phyloP scores from a whole-genome alignment of 2,113 vertebrate species.

The Typhlomys cinereus region DNA sequence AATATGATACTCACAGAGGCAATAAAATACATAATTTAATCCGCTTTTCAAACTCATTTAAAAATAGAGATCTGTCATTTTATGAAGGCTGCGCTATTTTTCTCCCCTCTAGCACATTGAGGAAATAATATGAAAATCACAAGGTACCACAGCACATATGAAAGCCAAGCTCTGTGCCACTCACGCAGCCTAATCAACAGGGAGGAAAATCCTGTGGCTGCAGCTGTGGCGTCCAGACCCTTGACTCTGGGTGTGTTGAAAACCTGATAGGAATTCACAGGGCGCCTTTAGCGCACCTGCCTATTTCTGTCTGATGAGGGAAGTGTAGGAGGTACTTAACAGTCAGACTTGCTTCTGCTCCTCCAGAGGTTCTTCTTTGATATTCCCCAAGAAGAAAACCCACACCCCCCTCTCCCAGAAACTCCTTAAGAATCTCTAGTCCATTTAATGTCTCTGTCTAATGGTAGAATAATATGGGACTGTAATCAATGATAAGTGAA shows the following conservation, averaged over 20 bases:
- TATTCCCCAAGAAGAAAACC: slow-evolving; percentile 26
- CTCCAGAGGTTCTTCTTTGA: neutral
- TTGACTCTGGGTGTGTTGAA: slow-evolving; percentile 41
- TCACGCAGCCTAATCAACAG: neutral
- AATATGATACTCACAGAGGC: slow-evolving; percentile 63
- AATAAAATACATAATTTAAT: slow-evolving; percentile 74
- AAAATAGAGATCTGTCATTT: slow-evolving; percentile 70
- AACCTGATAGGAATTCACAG: slow-evolving; percentile 50
- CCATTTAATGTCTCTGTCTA: neutral
- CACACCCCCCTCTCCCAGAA: neutral
- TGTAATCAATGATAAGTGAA: neutral
- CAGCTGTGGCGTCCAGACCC: slow-evolving; percentile 30
- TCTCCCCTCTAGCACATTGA: slow-evolving; percentile 47
- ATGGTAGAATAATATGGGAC: neutral
- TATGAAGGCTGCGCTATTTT: slow-evolving; percentile 55
- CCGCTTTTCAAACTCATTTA: slow-evolving; percentile 71
- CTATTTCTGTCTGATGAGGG: slow-evolving; percentile 38
- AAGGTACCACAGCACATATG: slow-evolving; percentile 1
- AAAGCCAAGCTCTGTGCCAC: slow-evolving; percentile 40
- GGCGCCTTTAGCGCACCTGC: slow-evolving; percentile 23
- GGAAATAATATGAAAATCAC: slow-evolving; percentile 11
- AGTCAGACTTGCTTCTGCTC: neutral
- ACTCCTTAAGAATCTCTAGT: neutral
- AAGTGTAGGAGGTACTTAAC: neutral
- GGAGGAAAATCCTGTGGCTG: neutral